These are phyloP conservation scores for Triplophysa rosa DNA, from an alignment of 2,113 vertebrate genomes.

Conservation along the genomic window DNA sequence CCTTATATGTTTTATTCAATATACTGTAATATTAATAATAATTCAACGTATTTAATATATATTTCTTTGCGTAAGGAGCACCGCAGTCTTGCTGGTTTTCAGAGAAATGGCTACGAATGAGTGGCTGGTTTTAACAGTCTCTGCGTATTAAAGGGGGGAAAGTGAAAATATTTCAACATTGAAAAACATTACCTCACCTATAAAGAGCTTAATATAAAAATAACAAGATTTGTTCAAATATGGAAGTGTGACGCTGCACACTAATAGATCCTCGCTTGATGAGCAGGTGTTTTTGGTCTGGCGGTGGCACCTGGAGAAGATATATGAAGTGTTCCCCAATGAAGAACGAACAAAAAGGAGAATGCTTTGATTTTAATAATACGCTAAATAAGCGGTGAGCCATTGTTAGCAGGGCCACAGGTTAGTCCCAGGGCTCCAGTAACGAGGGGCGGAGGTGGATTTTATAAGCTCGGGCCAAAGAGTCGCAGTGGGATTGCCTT, in stretches of 20 bases:
- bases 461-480: slow-evolving; percentile 48
- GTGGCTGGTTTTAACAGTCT: no score
- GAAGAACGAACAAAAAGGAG: slow-evolving; percentile 28
- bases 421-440: slow-evolving; percentile 45
- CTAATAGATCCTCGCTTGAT: neutral
- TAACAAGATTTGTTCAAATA: neutral
- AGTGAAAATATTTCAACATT: no score
- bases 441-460: slow-evolving; percentile 41
- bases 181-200: neutral
- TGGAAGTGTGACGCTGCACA: slow-evolving; percentile 1
- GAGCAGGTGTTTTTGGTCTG: slow-evolving; percentile 17
- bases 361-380: slow-evolving; percentile 51
- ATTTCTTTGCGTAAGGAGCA: no score
- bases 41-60: no score
- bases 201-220: neutral
- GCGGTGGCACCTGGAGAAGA: slow-evolving; percentile 37
- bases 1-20: no score
- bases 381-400: slow-evolving; percentile 41
- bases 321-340: slow-evolving; percentile 40
- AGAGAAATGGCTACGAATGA: no score
- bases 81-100: no score
- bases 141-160: no score
- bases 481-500: slow-evolving; percentile 37
- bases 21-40: no score
- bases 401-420: slow-evolving; percentile 48